Percentiles rank a stretch among this genome's conserved stretches.
Evolutionary conservation across 2,888 invertebrate genomes (phyloP).

Genomic region (Drosophila barbarae): DNA sequence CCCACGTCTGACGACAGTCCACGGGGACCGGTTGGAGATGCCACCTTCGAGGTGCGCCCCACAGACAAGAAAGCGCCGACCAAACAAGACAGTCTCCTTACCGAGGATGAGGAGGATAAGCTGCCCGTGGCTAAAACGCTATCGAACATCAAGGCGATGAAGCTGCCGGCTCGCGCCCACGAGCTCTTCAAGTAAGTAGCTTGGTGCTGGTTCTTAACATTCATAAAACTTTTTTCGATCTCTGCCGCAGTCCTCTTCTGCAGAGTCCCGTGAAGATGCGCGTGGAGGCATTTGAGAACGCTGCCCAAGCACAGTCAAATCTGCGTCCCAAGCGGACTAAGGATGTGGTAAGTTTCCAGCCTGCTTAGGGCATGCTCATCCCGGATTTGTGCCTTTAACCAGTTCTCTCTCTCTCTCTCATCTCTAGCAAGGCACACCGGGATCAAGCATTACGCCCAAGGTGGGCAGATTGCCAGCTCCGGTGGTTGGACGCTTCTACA

Average conservation of each 20-base stretch:
- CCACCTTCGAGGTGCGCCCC: constrained; percentile 54
- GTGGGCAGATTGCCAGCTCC: constrained; percentile 70
- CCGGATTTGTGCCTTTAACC: neutral
- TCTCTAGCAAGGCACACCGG: constrained; percentile 22
- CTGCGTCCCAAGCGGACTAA: constrained; percentile 69
- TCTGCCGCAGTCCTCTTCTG: constrained; percentile 81
- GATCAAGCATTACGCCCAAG: constrained; percentile 65
- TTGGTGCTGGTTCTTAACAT: rapidly evolving
- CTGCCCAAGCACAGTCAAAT: constrained; percentile 59
- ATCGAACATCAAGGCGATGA: constrained; percentile 59
- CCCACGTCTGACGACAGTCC: constrained; percentile 37
- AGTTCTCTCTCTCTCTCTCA: neutral
- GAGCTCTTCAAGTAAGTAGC: constrained; percentile 78
- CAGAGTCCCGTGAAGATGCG: constrained; percentile 83
- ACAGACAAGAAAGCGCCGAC: constrained; percentile 39
- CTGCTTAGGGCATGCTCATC: neutral
- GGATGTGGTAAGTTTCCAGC: constrained; percentile 64
- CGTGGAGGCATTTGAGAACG: constrained; percentile 83
- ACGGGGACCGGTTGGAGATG: constrained; percentile 33
- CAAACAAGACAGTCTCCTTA: constrained; percentile 71
- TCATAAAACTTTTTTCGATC: constrained; percentile 63
- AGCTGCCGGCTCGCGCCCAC: constrained; percentile 74
- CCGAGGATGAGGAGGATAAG: constrained; percentile 76
- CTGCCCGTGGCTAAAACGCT: constrained; percentile 22
- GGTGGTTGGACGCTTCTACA: constrained; percentile 74